These are phyloP conservation scores for Delphinus delphis DNA, from an alignment of 2,113 vertebrate species.

Conservation along the genomic window DNA sequence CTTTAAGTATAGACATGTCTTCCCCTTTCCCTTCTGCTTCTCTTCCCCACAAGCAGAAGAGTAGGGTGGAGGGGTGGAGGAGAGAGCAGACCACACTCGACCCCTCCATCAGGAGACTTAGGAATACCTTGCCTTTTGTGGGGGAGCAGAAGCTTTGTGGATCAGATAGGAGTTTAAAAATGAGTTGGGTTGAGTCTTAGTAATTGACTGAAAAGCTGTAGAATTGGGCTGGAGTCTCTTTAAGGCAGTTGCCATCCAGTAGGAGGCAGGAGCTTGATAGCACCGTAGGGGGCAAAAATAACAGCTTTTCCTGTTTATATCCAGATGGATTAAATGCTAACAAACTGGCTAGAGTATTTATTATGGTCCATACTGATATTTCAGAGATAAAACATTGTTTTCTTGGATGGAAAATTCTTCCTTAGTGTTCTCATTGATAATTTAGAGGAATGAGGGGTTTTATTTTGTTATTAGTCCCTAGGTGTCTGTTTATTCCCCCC, in stretches of 20 bases:
- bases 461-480: slow-evolving; percentile 20
- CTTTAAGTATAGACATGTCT: not conserved
- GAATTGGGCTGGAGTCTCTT: not conserved
- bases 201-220: not conserved
- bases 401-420: not conserved
- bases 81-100: not conserved
- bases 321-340: not conserved
- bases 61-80: not conserved
- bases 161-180: not conserved
- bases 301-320: not conserved
- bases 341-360: not conserved
- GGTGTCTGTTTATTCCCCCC: slow-evolving; percentile 1
- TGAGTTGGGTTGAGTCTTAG: not conserved
- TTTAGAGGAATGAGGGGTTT: not conserved
- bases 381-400: not conserved
- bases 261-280: not conserved
- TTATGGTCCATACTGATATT: not conserved
- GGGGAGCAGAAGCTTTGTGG: not conserved
- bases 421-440: not conserved
- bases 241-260: not conserved
- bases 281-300: not conserved
- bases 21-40: not conserved
- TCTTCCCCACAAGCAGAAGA: not conserved
- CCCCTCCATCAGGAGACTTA: not conserved
- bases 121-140: not conserved